Evolutionary conservation across 2,888 invertebrate genomes (phyloP).

Genomic region (Philonicus albiceps): DNA sequence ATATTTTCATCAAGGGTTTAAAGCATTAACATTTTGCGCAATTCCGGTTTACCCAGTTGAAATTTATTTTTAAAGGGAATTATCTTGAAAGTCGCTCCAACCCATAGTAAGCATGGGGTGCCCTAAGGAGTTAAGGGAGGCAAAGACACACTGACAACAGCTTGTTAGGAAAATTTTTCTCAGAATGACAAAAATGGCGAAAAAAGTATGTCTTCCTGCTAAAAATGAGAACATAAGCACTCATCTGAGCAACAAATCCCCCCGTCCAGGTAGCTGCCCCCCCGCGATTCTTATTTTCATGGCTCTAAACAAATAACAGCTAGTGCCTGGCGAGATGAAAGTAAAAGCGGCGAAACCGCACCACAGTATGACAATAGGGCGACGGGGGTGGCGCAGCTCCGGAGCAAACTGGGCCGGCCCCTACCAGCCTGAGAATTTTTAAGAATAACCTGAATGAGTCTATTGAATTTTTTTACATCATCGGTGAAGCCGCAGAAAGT

Average conservation of each 20-base stretch:
- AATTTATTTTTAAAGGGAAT: background rate
- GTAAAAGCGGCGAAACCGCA: background rate
- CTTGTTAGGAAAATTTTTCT: background rate
- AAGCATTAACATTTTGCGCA: background rate
- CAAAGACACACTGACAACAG: background rate
- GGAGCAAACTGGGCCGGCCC: background rate
- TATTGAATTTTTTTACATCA: background rate
- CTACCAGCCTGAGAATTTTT: background rate
- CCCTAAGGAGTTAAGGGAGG: background rate
- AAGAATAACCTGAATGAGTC: conserved; percentile 11
- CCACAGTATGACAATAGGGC: conserved; percentile 10
- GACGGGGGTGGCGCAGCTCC: background rate
- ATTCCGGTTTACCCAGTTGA: background rate
- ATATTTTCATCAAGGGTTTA: background rate
- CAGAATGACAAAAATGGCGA: background rate
- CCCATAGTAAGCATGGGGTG: background rate
- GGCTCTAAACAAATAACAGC: conserved; percentile 11
- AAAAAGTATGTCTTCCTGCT: background rate
- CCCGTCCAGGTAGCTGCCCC: background rate
- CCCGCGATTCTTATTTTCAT: background rate
- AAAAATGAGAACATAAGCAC: background rate
- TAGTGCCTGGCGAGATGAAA: background rate
- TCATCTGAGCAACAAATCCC: background rate
- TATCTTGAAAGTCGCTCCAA: background rate
- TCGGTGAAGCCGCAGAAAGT: background rate